Conservation (phyloP, 2,113 vertebrate genomes). For the Mola mola region DNA sequence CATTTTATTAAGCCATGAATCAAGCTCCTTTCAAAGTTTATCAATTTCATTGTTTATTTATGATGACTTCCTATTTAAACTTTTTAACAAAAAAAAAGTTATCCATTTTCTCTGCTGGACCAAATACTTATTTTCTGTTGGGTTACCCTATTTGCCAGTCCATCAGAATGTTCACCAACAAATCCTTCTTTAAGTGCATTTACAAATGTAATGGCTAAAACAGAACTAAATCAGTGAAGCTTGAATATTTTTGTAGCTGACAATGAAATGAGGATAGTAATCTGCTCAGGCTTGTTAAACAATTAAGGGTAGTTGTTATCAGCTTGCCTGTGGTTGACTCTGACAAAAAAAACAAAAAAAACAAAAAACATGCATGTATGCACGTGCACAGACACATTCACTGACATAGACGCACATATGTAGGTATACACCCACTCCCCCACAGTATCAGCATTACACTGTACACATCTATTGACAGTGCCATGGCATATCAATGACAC, state of each 20-base stretch:
- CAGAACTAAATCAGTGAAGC: conserved; percentile 2
- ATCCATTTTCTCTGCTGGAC: no score
- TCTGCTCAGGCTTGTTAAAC: conserved; percentile 40
- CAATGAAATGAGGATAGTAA: conserved; percentile 14
- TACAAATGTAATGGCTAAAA: background rate
- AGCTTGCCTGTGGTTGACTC: conserved; percentile 3
- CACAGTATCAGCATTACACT: conserved; percentile 40
- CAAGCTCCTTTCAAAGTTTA: no score
- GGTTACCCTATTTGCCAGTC: conserved; percentile 1
- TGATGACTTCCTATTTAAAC: no score
- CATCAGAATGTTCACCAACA: conserved; percentile 16
- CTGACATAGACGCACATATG: background rate
- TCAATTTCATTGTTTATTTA: no score
- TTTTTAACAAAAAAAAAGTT: no score
- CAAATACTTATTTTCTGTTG: no score
- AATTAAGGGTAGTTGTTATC: conserved; percentile 29
- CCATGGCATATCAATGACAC: conserved; percentile 76
- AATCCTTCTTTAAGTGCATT: conserved; percentile 24
- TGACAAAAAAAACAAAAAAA: conserved; percentile 5
- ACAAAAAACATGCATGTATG: background rate
- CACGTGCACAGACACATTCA: no score
- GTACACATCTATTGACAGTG: conserved; percentile 66
- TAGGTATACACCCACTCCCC: conserved; percentile 7
- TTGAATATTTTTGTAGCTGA: conserved; percentile 9
- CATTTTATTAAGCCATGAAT: no score